Conservation (phyloP, 2,888 invertebrate genomes). For the Machimus rusticus region DNA sequence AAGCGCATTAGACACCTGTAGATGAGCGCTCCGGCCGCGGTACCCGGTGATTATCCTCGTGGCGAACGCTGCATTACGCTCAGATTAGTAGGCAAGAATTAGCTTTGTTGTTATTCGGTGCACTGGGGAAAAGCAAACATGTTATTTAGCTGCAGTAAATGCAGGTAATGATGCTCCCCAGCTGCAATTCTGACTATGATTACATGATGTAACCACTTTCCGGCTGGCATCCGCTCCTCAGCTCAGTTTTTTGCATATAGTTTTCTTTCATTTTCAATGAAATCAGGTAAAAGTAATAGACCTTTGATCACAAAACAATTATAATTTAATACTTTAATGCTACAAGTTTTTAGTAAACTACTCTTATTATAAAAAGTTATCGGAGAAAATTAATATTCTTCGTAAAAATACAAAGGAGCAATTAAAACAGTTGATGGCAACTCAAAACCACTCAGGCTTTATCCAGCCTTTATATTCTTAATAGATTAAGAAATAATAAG, state of each 20-base stretch:
- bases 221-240: not conserved
- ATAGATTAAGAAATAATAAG: too few species aligned
- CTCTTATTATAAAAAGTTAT: not conserved
- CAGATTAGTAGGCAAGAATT: slow-evolving; percentile 2
- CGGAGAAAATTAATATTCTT: too few species aligned
- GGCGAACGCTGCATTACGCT: not conserved
- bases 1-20: slow-evolving; percentile 3
- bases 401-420: too few species aligned
- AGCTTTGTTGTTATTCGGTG: slow-evolving; percentile 1
- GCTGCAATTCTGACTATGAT: not conserved
- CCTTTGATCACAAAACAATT: not conserved
- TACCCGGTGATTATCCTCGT: not conserved
- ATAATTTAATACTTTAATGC: not conserved
- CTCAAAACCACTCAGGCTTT: too few species aligned
- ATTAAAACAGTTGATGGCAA: too few species aligned
- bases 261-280: not conserved
- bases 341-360: not conserved
- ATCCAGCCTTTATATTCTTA: too few species aligned
- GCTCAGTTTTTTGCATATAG: not conserved
- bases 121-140: not conserved
- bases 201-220: slow-evolving; percentile 5
- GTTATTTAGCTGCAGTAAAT: not conserved
- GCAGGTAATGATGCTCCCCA: not conserved
- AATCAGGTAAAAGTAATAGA: not conserved
- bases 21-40: not conserved